Evolutionary conservation across 2,888 invertebrate species (phyloP), one percentile per base, ranked within the genome.

Genomic region (Monoplex corrugatus): DNA sequence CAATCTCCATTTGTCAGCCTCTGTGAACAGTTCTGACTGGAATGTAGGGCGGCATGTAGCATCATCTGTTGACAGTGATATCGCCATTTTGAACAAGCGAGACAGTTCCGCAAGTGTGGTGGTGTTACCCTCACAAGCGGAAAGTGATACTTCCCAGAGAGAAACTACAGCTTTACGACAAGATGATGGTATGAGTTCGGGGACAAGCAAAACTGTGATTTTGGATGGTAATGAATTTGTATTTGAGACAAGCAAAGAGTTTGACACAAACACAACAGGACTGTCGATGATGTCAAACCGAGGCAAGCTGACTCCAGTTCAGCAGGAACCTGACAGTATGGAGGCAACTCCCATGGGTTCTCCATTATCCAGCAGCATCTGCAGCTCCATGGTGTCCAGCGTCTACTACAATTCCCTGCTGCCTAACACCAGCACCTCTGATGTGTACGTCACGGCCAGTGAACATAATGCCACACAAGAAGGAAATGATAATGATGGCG

Each of bases 1-100:
- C 87, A 45, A 87, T 57, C 43, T 44, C 68, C 82, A 84, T 23
- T 35, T 82, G 82, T 45, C 84, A 50, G 38, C 83, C 38, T 40
- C 87, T 44, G 82, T 35, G 82, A 83, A 87, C 85, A 82, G 89
- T 75, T 16, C 57, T 50, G 50, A 87, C 80, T 13, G n/a, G 3
- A 72, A 44, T 85, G 23, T 84, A 45, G 43, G 86, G 43, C 43
- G 87, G 50, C 35, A n/a, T 1, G 50, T 38, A 16, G 63, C 86
- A 5, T 92, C 92, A 0, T 94, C 94, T 13, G 91, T 92, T 13
- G 95, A 94, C 63, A 97, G 97, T 95, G 97, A 97, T 93, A 97
- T 97, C 90, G 97, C 97, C 92, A 96, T 97, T 80, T 96, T 97
- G 43, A 97, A 97, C 90, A 97, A 97, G 96, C 97, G 97, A 2